These are phyloP conservation scores for Phyllostomus hastatus DNA, from an alignment of 2,113 vertebrate genomes.

Conservation along the genomic window DNA sequence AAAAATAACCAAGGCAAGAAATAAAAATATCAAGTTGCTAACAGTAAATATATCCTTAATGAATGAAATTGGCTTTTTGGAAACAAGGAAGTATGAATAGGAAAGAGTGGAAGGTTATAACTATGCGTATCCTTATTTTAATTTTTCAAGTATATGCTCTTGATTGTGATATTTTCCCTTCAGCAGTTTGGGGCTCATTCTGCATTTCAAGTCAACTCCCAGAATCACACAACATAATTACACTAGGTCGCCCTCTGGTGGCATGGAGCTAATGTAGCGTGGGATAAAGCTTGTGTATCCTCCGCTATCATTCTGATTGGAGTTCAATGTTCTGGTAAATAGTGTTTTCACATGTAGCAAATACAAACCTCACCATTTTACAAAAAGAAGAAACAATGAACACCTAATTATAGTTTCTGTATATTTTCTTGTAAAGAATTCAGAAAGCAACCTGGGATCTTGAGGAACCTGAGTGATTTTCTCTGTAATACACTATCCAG, in stretches of 20 bases:
- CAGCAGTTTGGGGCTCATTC: not conserved
- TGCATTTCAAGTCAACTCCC: not conserved
- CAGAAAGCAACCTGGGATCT: not conserved
- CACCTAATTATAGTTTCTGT: not conserved
- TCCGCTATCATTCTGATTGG: not conserved
- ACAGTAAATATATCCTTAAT: not conserved
- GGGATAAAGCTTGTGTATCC: fast-evolving
- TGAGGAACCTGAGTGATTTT: not conserved
- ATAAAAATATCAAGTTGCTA: not conserved
- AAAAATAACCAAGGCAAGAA: constrained; percentile 18
- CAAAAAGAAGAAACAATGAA: not conserved
- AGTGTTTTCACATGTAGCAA: not conserved
- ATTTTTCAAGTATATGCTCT: not conserved
- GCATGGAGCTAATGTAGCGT: not conserved
- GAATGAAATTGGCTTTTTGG: not conserved
- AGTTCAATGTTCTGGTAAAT: not conserved
- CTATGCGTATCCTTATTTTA: not conserved
- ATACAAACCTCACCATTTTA: not conserved
- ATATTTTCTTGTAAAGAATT: constrained; percentile 28
- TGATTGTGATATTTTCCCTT: not conserved
- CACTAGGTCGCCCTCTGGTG: constrained; percentile 79
- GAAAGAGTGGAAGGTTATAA: not conserved
- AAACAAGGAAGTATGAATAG: not conserved
- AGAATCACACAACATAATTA: not conserved
- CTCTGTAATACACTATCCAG: not conserved